A percentile compares a stretch with the other conserved stretches of the same genome.
phyloP scores from a whole-genome alignment of 2,888 invertebrate genomes.

The Lymantria dispar region DNA sequence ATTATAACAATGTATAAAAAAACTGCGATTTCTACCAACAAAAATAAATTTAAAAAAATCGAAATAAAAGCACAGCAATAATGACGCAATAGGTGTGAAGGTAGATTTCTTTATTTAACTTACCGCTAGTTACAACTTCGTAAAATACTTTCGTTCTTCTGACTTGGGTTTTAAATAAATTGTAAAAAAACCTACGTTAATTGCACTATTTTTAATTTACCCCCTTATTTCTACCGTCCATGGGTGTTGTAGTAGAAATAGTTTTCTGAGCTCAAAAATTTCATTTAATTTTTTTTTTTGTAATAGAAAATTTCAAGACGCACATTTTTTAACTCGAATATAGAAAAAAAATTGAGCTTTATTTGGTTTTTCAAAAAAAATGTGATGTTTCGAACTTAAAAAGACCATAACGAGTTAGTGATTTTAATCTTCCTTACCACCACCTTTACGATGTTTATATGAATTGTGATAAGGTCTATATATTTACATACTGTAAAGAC shows the following conservation, averaged over 20 bases:
- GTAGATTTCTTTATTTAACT: constrained; percentile 54
- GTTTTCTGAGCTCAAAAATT: constrained; percentile 32
- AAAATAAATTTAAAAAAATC: constrained; percentile 28
- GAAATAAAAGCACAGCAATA: constrained; percentile 67
- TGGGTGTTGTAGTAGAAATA: constrained; percentile 69
- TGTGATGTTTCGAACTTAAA: constrained; percentile 39
- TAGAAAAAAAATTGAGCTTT: constrained; percentile 28
- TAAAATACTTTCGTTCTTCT: constrained; percentile 9
- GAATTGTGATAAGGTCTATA: constrained; percentile 33
- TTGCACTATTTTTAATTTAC: constrained; percentile 25
- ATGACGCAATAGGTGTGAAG: constrained; percentile 69
- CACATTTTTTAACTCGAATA: constrained; percentile 28
- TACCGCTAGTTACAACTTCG: constrained; percentile 70
- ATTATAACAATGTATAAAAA: neutral
- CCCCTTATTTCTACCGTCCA: constrained; percentile 72
- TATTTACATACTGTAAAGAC: constrained; percentile 27
- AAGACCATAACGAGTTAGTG: constrained; percentile 37
- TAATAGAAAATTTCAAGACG: constrained; percentile 17
- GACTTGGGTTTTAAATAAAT: neutral
- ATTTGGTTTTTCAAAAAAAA: constrained; percentile 26
- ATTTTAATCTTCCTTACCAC: constrained; percentile 35
- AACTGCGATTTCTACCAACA: constrained; percentile 41
- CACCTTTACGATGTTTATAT: constrained; percentile 35
- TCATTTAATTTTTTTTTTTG: constrained; percentile 11
- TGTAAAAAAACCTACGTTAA: constrained; percentile 10